These are phyloP conservation scores for Proteles cristata DNA, from an alignment of 2,113 vertebrate genomes.

Conservation along the genomic window DNA sequence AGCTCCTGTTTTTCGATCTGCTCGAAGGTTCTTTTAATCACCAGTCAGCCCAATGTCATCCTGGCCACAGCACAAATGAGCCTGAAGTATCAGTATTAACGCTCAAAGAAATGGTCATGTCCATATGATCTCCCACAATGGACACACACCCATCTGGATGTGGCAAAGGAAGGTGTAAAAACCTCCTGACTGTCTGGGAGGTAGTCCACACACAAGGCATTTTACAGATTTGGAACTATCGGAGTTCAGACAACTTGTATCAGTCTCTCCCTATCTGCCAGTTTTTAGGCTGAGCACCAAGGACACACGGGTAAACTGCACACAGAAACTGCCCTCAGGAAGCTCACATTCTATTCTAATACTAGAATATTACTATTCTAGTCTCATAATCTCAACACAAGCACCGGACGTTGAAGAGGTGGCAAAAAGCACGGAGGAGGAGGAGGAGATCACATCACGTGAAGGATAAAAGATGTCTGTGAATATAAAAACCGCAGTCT, in stretches of 20 bases:
- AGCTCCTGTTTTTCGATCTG: neutral
- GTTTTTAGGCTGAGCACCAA: neutral
- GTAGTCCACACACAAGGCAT: neutral
- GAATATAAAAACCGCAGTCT: neutral
- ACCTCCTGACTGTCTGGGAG: neutral
- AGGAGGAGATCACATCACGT: neutral
- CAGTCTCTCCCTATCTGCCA: neutral
- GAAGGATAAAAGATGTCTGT: neutral
- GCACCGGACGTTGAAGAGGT: neutral
- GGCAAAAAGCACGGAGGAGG: neutral
- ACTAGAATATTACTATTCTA: too few species aligned
- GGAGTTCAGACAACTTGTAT: neutral
- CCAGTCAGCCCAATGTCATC: neutral
- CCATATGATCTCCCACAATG: neutral
- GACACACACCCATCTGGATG: neutral
- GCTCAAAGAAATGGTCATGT: neutral
- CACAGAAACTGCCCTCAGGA: neutral
- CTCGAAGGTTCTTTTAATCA: neutral
- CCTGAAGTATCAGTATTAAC: neutral
- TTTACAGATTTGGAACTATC: neutral
- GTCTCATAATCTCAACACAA: neutral
- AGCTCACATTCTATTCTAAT: neutral
- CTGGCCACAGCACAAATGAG: neutral
- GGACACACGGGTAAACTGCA: neutral
- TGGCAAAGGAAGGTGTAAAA: neutral